Percentiles rank a stretch among this genome's conserved stretches.
phyloP scores from a whole-genome alignment of 2,888 invertebrate genomes.

The Dynastes tityus region DNA sequence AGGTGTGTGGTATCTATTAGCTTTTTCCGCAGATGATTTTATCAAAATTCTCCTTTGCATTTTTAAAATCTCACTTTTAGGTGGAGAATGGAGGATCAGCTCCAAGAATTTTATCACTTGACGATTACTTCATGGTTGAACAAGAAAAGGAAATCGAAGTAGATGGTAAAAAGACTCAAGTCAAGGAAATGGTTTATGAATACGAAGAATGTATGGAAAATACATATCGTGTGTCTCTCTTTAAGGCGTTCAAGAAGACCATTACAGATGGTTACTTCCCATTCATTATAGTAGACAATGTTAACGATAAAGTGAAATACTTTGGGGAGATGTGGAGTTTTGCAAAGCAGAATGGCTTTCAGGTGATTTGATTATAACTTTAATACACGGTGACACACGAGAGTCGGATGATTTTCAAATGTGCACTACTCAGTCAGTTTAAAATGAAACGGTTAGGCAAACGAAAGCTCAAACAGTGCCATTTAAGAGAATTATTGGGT shows the following conservation, averaged over 20 bases:
- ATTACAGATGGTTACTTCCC: slow-evolving; percentile 92
- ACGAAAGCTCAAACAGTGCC: no score
- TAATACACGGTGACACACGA: no score
- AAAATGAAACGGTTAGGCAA: no score
- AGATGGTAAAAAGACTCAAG: slow-evolving; percentile 81
- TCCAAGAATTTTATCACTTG: slow-evolving; percentile 93
- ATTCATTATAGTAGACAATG: slow-evolving; percentile 93
- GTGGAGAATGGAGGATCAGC: slow-evolving; percentile 90
- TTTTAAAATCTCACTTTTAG: slow-evolving; percentile 57
- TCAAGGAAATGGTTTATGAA: slow-evolving; percentile 88
- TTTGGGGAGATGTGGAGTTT: slow-evolving; percentile 93
- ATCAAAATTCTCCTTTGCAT: neutral
- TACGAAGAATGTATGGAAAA: slow-evolving; percentile 90
- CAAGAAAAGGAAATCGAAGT: slow-evolving; percentile 82
- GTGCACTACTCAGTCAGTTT: no score
- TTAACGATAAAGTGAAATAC: slow-evolving; percentile 86
- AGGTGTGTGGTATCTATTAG: slow-evolving; percentile 69
- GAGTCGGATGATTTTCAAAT: no score
- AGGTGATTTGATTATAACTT: slow-evolving; percentile 72
- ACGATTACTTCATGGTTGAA: slow-evolving; percentile 96
- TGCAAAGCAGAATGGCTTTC: slow-evolving; percentile 88
- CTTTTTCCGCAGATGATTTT: no score
- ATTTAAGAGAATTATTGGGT: no score
- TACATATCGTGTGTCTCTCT: slow-evolving; percentile 84
- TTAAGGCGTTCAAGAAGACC: slow-evolving; percentile 93